These are phyloP conservation scores for Aspidiotus rigidus DNA, from an alignment of 2,888 invertebrate species.

Conservation along the genomic window DNA sequence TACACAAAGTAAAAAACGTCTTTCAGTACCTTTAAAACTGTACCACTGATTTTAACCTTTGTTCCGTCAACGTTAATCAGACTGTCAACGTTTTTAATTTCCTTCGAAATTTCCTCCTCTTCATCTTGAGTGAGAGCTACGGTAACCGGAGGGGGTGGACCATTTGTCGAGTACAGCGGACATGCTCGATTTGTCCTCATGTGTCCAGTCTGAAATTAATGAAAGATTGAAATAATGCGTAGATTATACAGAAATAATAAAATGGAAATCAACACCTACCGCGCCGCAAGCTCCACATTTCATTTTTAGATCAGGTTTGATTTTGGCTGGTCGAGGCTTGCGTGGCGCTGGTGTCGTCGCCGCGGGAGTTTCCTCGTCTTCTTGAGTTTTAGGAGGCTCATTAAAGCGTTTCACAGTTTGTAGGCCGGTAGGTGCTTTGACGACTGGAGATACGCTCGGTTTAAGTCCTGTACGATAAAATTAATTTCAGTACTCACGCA, in stretches of 20 bases:
- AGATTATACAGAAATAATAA: neutral
- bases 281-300: slow-evolving; percentile 92
- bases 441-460: neutral
- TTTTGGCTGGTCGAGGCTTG: slow-evolving; percentile 54
- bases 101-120: slow-evolving; percentile 65
- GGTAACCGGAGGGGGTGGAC: slow-evolving; percentile 53
- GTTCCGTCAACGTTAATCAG: slow-evolving; percentile 89
- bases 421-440: neutral
- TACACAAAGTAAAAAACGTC: neutral
- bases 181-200: slow-evolving; percentile 94
- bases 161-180: slow-evolving; percentile 66
- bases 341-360: neutral
- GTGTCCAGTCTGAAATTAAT: slow-evolving; percentile 46
- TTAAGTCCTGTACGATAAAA: neutral
- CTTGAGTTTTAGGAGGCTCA: neutral
- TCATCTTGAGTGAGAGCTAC: slow-evolving; percentile 71
- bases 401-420: neutral
- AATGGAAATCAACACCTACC: neutral
- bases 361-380: neutral
- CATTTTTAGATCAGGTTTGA: slow-evolving; percentile 80
- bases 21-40: slow-evolving; percentile 53
- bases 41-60: slow-evolving; percentile 80
- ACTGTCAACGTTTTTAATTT: slow-evolving; percentile 64
- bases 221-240: neutral
- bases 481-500: neutral